Percentiles rank a stretch among this genome's conserved stretches.
These are phyloP conservation scores for Willisornis vidua DNA, from an alignment of 2,113 vertebrate genomes.

Conservation along the genomic window DNA sequence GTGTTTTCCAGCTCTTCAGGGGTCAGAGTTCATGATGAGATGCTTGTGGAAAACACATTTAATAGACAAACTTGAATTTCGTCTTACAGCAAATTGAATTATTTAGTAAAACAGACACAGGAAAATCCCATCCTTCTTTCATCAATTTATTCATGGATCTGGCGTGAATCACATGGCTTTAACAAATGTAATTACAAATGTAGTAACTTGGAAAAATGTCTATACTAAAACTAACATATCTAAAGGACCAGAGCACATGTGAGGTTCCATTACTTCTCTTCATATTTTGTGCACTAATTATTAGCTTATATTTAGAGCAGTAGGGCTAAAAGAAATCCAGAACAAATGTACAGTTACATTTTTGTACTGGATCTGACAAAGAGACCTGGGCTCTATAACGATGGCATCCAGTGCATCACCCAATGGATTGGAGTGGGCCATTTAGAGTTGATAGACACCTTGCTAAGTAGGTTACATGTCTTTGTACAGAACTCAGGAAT, in stretches of 20 bases:
- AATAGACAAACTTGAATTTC: not conserved
- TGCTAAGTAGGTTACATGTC: not conserved
- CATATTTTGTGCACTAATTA: not conserved
- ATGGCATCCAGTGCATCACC: not conserved
- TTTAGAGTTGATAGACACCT: not conserved
- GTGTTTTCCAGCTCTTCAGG: not conserved
- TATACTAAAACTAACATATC: not conserved
- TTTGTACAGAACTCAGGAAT: not conserved
- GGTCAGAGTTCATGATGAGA: not conserved
- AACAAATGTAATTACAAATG: not conserved
- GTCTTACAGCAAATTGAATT: not conserved
- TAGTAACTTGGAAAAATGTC: not conserved
- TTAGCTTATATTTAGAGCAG: not conserved
- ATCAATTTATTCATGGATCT: not conserved
- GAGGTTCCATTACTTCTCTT: not conserved
- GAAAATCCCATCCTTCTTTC: not conserved
- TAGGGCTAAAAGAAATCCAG: not conserved
- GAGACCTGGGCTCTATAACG: not conserved
- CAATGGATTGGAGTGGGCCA: not conserved
- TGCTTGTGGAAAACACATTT: not conserved
- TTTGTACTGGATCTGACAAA: not conserved
- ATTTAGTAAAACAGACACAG: not conserved
- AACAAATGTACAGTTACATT: accelerated
- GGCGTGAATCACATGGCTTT: not conserved
- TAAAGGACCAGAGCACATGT: not conserved